Conservation (phyloP, 2,113 vertebrate species). For the Ploceus nigricollis region DNA sequence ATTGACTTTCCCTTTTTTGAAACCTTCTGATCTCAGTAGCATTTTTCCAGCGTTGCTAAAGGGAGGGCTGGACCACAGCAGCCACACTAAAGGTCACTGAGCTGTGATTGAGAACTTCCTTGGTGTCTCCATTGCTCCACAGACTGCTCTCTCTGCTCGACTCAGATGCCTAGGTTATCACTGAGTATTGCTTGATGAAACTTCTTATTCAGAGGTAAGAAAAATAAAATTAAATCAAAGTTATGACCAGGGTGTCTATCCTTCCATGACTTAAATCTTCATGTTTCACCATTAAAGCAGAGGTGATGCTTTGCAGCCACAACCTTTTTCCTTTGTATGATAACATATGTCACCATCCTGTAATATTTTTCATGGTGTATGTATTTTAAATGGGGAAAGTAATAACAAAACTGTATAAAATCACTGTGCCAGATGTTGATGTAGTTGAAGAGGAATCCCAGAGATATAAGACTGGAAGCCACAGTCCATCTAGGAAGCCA, state of each 20-base stretch:
- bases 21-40: background rate
- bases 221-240: background rate
- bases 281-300: background rate
- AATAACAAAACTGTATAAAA: background rate
- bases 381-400: background rate
- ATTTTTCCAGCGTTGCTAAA: background rate
- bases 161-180: background rate
- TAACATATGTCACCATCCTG: background rate
- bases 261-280: background rate
- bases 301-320: background rate
- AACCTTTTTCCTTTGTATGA: background rate
- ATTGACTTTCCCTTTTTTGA: background rate
- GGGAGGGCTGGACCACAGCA: background rate
- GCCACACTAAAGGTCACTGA: background rate
- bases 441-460: conserved; percentile 18
- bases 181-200: background rate
- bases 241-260: background rate
- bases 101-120: background rate
- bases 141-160: background rate
- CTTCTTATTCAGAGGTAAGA: background rate
- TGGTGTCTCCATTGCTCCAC: background rate
- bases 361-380: background rate
- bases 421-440: conserved; percentile 5
- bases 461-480: conserved; percentile 1
- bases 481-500: background rate